Evolutionary conservation across 2,888 invertebrate genomes (phyloP).

Genomic region (Cosmorhoe ocellata): DNA sequence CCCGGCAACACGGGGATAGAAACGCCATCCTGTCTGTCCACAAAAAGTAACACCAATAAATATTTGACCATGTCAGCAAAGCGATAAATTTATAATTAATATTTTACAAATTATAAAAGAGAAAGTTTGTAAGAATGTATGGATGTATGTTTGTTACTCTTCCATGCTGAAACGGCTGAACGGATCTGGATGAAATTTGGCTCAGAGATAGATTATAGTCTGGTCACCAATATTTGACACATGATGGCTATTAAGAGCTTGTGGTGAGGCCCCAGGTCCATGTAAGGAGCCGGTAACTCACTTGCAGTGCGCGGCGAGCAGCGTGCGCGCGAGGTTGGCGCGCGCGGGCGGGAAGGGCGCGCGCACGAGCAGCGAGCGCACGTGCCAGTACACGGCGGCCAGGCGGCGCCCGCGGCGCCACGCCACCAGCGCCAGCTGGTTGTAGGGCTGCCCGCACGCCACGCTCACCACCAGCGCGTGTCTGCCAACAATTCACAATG

Average conservation of each 20-base stretch:
- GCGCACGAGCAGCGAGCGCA: constrained; percentile 90
- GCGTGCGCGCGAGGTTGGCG: constrained; percentile 89
- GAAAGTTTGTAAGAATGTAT: too few relatives aligned
- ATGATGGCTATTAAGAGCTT: too few relatives aligned
- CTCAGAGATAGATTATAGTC: too few relatives aligned
- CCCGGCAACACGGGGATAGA: constrained; percentile 60
- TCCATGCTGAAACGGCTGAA: too few relatives aligned
- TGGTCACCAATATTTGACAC: too few relatives aligned
- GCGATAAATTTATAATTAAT: too few relatives aligned
- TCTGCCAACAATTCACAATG: constrained; percentile 55
- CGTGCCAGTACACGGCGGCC: constrained; percentile 93
- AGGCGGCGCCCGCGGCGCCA: constrained; percentile 91
- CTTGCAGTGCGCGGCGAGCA: constrained; percentile 74
- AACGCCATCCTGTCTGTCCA: constrained; percentile 37
- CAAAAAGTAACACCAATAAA: too few relatives aligned
- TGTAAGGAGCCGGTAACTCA: constrained; percentile 34
- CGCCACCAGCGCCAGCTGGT: constrained; percentile 92
- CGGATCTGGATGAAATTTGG: too few relatives aligned
- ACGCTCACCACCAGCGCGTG: constrained; percentile 89
- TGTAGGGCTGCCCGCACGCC: constrained; percentile 93
- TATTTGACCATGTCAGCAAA: too few relatives aligned
- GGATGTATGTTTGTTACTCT: too few relatives aligned
- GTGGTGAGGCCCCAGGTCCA: too few relatives aligned
- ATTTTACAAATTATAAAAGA: too few relatives aligned
- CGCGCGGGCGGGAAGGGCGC: constrained; percentile 93